Evolutionary conservation across 53 echinoderm and acorn worm species (phyloP).

Genomic region (Glandiceps talaboti): DNA sequence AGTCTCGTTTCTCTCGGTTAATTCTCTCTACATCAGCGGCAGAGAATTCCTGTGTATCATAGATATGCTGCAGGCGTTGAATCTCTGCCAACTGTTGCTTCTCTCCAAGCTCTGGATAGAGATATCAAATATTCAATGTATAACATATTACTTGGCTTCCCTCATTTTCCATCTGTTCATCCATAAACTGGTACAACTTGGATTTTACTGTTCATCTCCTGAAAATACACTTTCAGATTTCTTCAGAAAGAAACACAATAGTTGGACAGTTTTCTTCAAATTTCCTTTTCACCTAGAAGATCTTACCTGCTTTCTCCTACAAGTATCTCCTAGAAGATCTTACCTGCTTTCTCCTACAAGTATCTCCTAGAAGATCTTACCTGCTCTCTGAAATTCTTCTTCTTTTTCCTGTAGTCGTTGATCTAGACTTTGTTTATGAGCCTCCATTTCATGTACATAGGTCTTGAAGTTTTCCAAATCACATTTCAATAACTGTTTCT

Average conservation of each 20-base stretch:
- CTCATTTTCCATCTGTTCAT: background rate
- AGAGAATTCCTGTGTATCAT: slow-evolving; percentile 74
- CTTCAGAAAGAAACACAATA: too few species aligned
- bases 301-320: too few species aligned
- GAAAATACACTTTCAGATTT: too few species aligned
- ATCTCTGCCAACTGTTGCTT: slow-evolving; percentile 32
- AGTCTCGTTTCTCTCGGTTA: slow-evolving; percentile 64
- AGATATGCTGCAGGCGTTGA: slow-evolving; percentile 38
- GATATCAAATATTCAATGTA: background rate
- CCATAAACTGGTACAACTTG: background rate
- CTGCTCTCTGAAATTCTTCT: slow-evolving; percentile 58
- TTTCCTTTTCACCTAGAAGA: too few species aligned
- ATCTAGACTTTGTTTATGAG: slow-evolving; percentile 48
- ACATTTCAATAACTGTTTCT: slow-evolving; percentile 33
- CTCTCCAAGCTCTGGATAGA: slow-evolving; percentile 48
- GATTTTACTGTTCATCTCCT: background rate
- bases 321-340: too few species aligned
- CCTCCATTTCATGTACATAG: slow-evolving; percentile 47
- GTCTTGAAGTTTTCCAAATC: slow-evolving; percentile 68
- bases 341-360: too few species aligned
- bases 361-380: too few species aligned
- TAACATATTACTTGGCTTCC: background rate
- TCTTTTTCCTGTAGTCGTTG: slow-evolving; percentile 61
- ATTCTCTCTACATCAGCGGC: slow-evolving; percentile 79
- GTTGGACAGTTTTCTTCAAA: too few species aligned